Evolutionary conservation across 1,140 invertebrate genomes (phyloP).

Genomic region (Sitodiplosis mosellana): DNA sequence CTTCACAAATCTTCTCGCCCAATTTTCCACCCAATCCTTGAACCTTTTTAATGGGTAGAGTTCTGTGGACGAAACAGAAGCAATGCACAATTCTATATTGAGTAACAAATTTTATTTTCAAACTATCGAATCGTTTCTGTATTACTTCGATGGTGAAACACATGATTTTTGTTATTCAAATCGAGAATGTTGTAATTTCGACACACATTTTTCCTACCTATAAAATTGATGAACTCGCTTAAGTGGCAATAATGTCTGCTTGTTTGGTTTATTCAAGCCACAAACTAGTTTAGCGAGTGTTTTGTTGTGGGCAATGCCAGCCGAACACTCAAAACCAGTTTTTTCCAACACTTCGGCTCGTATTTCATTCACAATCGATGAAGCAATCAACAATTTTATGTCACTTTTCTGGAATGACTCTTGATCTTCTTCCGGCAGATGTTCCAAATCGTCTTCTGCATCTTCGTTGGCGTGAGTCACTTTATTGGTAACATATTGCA

Average conservation of each 20-base stretch:
- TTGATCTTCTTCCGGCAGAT: slow-evolving; percentile 27
- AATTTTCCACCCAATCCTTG: slow-evolving; percentile 79
- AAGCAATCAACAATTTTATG: slow-evolving; percentile 51
- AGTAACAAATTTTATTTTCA: too few species aligned
- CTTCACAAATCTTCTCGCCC: slow-evolving; percentile 49
- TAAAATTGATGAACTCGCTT: slow-evolving; percentile 41
- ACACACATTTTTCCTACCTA: slow-evolving; percentile 10
- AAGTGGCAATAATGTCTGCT: slow-evolving; percentile 73
- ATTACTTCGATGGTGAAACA: not conserved
- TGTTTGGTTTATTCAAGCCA: slow-evolving; percentile 84
- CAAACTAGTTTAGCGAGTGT: slow-evolving; percentile 85
- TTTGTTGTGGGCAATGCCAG: slow-evolving; percentile 91
- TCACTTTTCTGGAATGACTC: slow-evolving; percentile 16
- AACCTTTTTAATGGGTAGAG: slow-evolving; percentile 58
- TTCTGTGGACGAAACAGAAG: too few species aligned
- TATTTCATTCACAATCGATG: slow-evolving; percentile 71
- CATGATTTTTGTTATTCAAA: slow-evolving; percentile 2
- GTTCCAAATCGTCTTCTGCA: slow-evolving; percentile 26
- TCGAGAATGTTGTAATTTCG: not conserved
- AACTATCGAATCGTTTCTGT: too few species aligned
- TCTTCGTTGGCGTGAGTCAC: slow-evolving; percentile 27
- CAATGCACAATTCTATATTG: slow-evolving; percentile 8
- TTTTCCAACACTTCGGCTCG: slow-evolving; percentile 55
- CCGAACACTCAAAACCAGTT: slow-evolving; percentile 86
- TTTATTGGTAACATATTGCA: slow-evolving; percentile 26